Conservation (phyloP, 2,797 vertebrate species). For the Acrocephalus scirpaceus region DNA sequence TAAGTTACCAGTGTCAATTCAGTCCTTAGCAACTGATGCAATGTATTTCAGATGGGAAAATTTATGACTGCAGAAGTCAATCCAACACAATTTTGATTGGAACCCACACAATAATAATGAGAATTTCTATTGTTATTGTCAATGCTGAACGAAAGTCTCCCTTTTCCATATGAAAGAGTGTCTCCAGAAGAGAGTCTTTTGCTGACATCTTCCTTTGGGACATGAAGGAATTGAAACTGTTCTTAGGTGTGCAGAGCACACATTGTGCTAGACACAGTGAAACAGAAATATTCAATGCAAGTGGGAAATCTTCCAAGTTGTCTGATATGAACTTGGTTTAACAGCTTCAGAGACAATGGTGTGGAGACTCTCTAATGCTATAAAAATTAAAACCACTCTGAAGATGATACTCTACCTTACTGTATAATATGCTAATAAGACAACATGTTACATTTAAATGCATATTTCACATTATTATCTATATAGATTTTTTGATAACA, state of each 20-base stretch:
- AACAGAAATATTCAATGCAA: background rate
- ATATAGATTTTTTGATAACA: background rate
- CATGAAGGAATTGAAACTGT: background rate
- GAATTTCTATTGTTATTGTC: background rate
- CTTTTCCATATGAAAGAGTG: background rate
- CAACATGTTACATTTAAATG: background rate
- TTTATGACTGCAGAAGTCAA: background rate
- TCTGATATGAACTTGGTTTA: background rate
- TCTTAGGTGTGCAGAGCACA: background rate
- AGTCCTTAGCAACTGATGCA: background rate
- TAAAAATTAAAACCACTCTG: background rate
- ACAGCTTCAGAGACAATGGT: background rate
- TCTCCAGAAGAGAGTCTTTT: background rate
- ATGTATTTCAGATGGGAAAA: background rate
- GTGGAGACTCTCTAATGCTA: background rate
- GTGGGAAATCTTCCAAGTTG: background rate
- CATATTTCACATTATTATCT: background rate
- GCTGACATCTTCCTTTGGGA: background rate
- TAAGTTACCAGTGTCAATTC: background rate
- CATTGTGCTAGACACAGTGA: background rate
- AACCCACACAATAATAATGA: background rate
- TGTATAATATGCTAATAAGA: background rate
- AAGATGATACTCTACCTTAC: background rate
- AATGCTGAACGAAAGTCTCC: background rate
- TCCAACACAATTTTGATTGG: background rate